phyloP scores from a whole-genome alignment of 1,140 invertebrate species.

The Chelonus insularis region DNA sequence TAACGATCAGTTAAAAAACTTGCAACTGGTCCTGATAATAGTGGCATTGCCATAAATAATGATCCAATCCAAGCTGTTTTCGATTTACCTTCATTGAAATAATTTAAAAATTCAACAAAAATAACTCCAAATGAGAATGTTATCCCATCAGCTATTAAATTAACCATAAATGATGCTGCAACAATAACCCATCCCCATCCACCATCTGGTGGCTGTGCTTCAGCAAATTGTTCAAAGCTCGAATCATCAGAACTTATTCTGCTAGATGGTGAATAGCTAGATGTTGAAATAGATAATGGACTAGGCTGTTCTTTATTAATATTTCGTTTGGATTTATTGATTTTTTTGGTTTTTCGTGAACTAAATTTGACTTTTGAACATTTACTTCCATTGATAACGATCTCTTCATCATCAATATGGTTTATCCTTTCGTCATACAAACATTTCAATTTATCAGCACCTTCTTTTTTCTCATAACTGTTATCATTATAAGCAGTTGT shows the following conservation, averaged over 20 bases:
- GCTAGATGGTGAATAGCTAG: constrained; percentile 40
- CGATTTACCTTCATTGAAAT: constrained; percentile 79
- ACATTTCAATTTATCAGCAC: constrained; percentile 28
- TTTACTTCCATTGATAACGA: constrained; percentile 27
- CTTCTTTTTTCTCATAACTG: too few species aligned
- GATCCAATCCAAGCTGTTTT: constrained; percentile 90
- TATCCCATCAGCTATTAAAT: constrained; percentile 88
- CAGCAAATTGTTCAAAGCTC: constrained; percentile 64
- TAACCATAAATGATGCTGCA: constrained; percentile 84
- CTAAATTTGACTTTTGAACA: constrained; percentile 64
- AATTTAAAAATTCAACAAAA: constrained; percentile 76
- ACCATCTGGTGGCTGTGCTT: constrained; percentile 72
- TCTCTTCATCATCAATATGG: constrained; percentile 44
- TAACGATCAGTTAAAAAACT: constrained; percentile 85
- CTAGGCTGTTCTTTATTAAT: constrained; percentile 46
- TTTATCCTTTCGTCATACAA: constrained; percentile 39
- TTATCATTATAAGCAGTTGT: too few species aligned
- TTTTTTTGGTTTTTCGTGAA: constrained; percentile 31
- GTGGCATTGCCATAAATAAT: constrained; percentile 87
- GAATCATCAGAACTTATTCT: constrained; percentile 60
- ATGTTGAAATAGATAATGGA: constrained; percentile 57
- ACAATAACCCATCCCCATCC: constrained; percentile 83
- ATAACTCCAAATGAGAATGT: constrained; percentile 87
- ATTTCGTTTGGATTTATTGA: constrained; percentile 48
- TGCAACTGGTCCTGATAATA: constrained; percentile 86